Percentiles rank a stretch among this genome's conserved stretches.
phyloP scores from a whole-genome alignment of 2,888 invertebrate species.

The Pemphredon lugubris region DNA sequence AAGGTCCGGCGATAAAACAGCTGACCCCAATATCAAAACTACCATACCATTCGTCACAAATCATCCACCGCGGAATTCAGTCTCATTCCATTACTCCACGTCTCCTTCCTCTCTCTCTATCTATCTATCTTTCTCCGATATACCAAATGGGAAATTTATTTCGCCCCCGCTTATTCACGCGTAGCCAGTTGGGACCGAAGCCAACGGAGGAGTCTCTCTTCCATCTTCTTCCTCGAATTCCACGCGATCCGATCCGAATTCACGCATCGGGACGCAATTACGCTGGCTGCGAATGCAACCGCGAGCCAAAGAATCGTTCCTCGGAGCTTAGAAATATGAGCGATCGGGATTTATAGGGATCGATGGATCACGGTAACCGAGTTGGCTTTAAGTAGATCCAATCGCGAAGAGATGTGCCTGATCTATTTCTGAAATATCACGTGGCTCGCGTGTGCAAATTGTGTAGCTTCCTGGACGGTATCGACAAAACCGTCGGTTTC shows the following conservation, averaged over 20 bases:
- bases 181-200: slow-evolving; percentile 58
- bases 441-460: too few species aligned
- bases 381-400: too few species aligned
- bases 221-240: slow-evolving; percentile 62
- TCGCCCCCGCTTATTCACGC: slow-evolving; percentile 47
- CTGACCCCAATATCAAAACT: slow-evolving; percentile 45
- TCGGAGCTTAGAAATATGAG: too few species aligned
- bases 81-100: background rate
- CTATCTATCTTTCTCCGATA: slow-evolving; percentile 30
- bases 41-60: slow-evolving; percentile 38
- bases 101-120: slow-evolving; percentile 2
- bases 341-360: too few species aligned
- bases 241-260: slow-evolving; percentile 48
- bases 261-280: slow-evolving; percentile 16
- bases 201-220: slow-evolving; percentile 54
- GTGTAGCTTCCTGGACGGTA: too few species aligned
- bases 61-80: slow-evolving; percentile 41
- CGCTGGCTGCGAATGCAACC: too few species aligned
- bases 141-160: slow-evolving; percentile 60
- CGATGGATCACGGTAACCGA: too few species aligned
- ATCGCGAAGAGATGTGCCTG: too few species aligned
- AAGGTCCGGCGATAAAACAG: slow-evolving; percentile 5
- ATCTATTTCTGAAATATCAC: too few species aligned
- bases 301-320: too few species aligned
- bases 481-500: too few species aligned